Evolutionary conservation across 1,140 invertebrate species (phyloP).

Genomic region (Schlechtendalia chinensis): DNA sequence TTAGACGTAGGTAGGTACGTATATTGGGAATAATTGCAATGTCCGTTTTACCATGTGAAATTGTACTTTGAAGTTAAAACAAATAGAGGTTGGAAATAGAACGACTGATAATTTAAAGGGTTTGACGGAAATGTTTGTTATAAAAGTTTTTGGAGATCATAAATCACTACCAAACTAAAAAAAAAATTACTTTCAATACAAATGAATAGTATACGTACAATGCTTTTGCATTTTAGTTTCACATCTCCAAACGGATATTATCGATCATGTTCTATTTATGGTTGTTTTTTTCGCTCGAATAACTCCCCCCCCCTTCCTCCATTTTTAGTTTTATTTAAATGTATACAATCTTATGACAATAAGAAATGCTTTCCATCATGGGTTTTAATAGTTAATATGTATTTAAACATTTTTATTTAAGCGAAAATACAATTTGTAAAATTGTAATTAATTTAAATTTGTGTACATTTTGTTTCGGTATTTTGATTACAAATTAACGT

Average conservation of each 20-base stretch:
- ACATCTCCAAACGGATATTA: slow-evolving; percentile 32
- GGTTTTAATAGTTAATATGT: neutral
- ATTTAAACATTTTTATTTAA: neutral
- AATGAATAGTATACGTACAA: slow-evolving; percentile 14
- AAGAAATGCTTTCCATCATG: neutral
- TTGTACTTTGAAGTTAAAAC: slow-evolving; percentile 6
- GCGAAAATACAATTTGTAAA: neutral
- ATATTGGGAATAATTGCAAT: neutral
- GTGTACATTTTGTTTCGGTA: neutral
- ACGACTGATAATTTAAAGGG: slow-evolving; percentile 29
- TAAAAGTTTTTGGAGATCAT: slow-evolving; percentile 25
- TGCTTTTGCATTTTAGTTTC: slow-evolving; percentile 30
- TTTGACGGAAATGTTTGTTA: slow-evolving; percentile 4
- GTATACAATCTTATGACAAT: slow-evolving; percentile 1
- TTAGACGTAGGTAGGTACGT: no score
- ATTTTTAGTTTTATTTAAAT: slow-evolving; percentile 7
- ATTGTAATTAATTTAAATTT: neutral
- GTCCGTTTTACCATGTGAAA: neutral
- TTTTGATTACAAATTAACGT: neutral
- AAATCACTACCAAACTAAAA: slow-evolving; percentile 41
- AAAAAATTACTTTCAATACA: slow-evolving; percentile 32
- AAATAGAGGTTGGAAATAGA: slow-evolving; percentile 17
- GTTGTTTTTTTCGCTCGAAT: slow-evolving; percentile 42
- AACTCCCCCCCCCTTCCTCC: neutral
- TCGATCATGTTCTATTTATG: slow-evolving; percentile 24